Percentiles rank a stretch among this genome's conserved stretches.
Conservation (phyloP, 2,888 invertebrate species). For the Oscheius myriophilus region DNA sequence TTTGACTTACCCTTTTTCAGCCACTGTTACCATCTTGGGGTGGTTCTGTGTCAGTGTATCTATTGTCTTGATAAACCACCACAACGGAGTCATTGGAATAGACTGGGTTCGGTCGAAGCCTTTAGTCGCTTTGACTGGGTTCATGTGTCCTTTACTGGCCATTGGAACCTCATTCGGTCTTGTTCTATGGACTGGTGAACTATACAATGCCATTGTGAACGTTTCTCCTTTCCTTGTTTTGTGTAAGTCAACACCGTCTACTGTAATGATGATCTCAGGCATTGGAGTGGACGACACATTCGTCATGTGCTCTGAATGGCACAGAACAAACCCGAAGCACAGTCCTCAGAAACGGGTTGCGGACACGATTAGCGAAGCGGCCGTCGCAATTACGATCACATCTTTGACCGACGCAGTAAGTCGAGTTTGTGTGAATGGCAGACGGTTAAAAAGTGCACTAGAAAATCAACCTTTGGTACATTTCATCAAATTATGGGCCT, state of each 20-base stretch:
- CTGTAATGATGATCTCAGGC: slow-evolving; percentile 76
- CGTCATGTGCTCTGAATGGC: slow-evolving; percentile 95
- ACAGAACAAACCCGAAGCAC: slow-evolving; percentile 80
- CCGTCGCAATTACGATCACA: slow-evolving; percentile 94
- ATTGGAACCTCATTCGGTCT: slow-evolving; percentile 66
- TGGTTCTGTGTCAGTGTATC: slow-evolving; percentile 64
- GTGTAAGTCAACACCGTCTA: slow-evolving; percentile 45
- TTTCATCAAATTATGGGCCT: not conserved
- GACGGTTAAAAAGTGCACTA: not conserved
- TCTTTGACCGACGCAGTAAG: slow-evolving; percentile 82
- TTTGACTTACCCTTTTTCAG: slow-evolving; percentile 20
- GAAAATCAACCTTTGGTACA: no score
- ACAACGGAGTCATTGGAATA: slow-evolving; percentile 54
- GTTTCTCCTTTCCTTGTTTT: slow-evolving; percentile 69
- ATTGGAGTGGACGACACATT: slow-evolving; percentile 96
- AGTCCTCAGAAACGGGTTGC: slow-evolving; percentile 78
- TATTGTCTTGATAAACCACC: slow-evolving; percentile 63
- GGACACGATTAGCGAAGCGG: slow-evolving; percentile 88
- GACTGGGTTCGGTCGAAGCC: slow-evolving; percentile 69
- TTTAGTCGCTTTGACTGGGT: slow-evolving; percentile 56
- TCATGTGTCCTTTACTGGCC: slow-evolving; percentile 65
- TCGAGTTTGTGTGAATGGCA: not conserved
- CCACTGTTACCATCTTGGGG: slow-evolving; percentile 60
- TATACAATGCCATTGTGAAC: slow-evolving; percentile 70
- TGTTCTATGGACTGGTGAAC: slow-evolving; percentile 64